A percentile compares a stretch with the other conserved stretches of the same genome.
Conservation (phyloP, 2,797 vertebrate genomes). For the Menidia menidia region DNA sequence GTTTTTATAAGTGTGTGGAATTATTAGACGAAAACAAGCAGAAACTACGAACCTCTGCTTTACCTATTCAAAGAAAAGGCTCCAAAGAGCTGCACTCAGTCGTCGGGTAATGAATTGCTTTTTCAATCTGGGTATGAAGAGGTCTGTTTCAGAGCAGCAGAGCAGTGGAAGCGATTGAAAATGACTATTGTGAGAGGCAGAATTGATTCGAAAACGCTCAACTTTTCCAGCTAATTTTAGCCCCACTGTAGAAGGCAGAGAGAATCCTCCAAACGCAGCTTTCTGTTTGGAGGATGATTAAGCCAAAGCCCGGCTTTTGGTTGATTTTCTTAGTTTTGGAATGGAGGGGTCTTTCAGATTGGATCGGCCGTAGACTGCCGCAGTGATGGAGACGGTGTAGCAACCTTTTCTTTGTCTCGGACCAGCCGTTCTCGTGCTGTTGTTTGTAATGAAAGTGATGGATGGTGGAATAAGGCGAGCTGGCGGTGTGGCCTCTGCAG, state of each 20-base stretch:
- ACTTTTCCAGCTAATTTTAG: slow-evolving; percentile 39
- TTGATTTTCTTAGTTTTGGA: too few relatives aligned
- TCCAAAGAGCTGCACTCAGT: slow-evolving; percentile 16
- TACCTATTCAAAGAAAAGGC: slow-evolving; percentile 11
- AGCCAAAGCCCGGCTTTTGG: too few relatives aligned
- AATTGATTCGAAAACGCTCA: slow-evolving; percentile 23
- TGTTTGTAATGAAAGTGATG: slow-evolving; percentile 76
- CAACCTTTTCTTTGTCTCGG: slow-evolving; percentile 38
- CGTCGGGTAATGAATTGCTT: slow-evolving; percentile 59
- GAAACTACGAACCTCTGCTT: slow-evolving; percentile 15
- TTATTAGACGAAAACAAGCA: not conserved
- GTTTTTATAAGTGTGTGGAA: slow-evolving; percentile 5
- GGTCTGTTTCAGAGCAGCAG: slow-evolving; percentile 60
- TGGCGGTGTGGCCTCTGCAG: slow-evolving; percentile 46
- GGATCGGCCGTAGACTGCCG: not conserved
- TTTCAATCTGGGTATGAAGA: slow-evolving; percentile 71
- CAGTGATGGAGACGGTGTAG: slow-evolving; percentile 59
- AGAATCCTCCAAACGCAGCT: slow-evolving; percentile 7
- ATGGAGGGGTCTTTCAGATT: slow-evolving; percentile 32
- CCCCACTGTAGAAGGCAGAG: not conserved
- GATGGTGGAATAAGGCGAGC: slow-evolving; percentile 71
- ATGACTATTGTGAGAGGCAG: slow-evolving; percentile 36
- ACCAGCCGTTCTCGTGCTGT: slow-evolving; percentile 49
- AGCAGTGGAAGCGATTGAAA: slow-evolving; percentile 58
- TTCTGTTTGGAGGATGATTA: slow-evolving; percentile 15